These are phyloP conservation scores for Papilio demoleus DNA, from an alignment of 2,888 invertebrate species.

Conservation along the genomic window DNA sequence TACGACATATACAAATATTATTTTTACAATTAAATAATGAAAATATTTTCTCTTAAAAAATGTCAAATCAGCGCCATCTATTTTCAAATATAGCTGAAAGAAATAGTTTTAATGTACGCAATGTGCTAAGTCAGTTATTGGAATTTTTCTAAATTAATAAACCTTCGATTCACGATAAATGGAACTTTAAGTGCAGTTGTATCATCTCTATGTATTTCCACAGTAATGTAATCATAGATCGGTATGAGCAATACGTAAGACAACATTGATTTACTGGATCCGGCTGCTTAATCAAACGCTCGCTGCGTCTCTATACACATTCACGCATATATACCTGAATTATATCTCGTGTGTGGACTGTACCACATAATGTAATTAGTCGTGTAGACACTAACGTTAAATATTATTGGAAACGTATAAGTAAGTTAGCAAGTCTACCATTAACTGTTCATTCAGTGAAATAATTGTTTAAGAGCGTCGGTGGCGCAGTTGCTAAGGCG, in stretches of 20 bases:
- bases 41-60: too few species aligned
- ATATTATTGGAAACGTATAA: too few species aligned
- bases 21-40: too few species aligned
- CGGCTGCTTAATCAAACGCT: constrained; percentile 50
- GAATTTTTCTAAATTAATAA: neutral
- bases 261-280: constrained; percentile 59
- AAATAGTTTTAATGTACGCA: too few species aligned
- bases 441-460: too few species aligned
- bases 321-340: constrained; percentile 10
- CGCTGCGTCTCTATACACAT: constrained; percentile 27
- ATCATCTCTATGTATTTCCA: constrained; percentile 42
- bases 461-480: too few species aligned
- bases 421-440: too few species aligned
- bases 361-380: constrained; percentile 30
- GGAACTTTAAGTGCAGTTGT: constrained; percentile 29
- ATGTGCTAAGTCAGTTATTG: too few species aligned
- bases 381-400: constrained; percentile 33
- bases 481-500: too few species aligned
- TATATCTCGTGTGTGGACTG: constrained; percentile 28
- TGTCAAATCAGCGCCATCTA: too few species aligned
- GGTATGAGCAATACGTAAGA: constrained; percentile 51
- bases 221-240: constrained; percentile 51
- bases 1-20: too few species aligned
- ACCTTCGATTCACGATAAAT: neutral
- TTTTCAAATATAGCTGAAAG: too few species aligned